Base-by-base conservation (phyloP, 2,113 vertebrate species). In the Acanthochromis polyacanthus region DNA sequence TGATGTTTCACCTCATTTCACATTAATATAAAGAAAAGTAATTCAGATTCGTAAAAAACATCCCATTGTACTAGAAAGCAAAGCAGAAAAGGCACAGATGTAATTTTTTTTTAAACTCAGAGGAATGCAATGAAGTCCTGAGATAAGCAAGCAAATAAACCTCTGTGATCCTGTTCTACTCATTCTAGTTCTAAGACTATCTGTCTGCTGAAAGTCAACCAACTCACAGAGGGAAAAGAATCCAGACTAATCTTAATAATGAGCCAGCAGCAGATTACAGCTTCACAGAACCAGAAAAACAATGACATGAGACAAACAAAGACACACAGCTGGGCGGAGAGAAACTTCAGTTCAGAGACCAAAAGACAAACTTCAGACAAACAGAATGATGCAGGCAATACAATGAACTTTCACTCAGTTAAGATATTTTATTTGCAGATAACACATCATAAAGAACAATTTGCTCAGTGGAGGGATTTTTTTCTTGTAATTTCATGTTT, bases 171-270 rank as follows among this genome's bases (percentile, higher is more conserved):
- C 53, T 1, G 0, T 38, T 85, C 71, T 85, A 43, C 38, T 71
- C 25, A 22, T 82, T 5, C 22, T 19, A 48, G 36, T 63, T 86
- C 71, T 83, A 36, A 65, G 48, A 45, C 23, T 58, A 76, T 84
- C 55, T 20, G 59, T 70, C 59, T 15, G 51, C 66, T 88, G 75
- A 85, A 90, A 88, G 84, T 87, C 82, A 76, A 64, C 69, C 51
- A 57, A 63, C 62, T 81, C 82, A 67, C 81, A 67, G 72, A 83
- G 66, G 78, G 57, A 60, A 52, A 36, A 64, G 66, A 25, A 78
- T 64, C 17, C 58, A 57, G 53, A 83, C 83, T 28, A 78, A 77
- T 53, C 73, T 82, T 77, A 82, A 79, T 84, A 85, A 71, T 76
- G 79, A 87, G 16, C 59, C 74, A 68, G 62, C 25, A 4, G 46